phyloP scores from a whole-genome alignment of 64 coral and sea anemone genomes.

The Montipora cactus region DNA sequence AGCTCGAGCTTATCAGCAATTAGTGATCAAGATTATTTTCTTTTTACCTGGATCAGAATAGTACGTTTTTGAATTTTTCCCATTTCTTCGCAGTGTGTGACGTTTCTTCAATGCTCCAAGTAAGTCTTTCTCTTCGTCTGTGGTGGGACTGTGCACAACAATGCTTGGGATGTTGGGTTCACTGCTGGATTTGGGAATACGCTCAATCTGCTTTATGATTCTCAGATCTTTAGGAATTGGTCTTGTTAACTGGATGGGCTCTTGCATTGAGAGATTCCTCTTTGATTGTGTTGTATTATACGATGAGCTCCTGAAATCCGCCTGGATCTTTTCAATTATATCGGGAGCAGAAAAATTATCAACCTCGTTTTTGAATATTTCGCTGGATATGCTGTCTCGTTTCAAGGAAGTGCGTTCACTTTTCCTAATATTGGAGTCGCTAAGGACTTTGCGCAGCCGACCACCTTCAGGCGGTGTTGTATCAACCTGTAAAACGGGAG shows the following conservation, averaged over 20 bases:
- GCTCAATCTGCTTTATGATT: neutral
- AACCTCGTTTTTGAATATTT: neutral
- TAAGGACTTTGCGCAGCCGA: constrained; percentile 26
- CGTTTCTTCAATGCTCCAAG: constrained; percentile 18
- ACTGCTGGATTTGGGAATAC: constrained; percentile 38
- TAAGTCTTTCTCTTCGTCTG: constrained; percentile 67
- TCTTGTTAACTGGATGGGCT: neutral
- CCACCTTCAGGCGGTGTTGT: constrained; percentile 6
- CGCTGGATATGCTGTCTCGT: neutral
- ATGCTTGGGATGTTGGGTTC: constrained; percentile 70
- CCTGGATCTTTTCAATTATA: constrained; percentile 6
- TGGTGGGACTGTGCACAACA: constrained; percentile 87
- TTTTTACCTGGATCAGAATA: constrained; percentile 40
- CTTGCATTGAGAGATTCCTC: neutral
- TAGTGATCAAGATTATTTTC: too few relatives aligned
- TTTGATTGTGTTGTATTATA: neutral
- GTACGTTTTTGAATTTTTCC: neutral
- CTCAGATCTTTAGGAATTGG: neutral
- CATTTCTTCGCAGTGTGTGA: neutral
- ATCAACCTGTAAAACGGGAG: neutral
- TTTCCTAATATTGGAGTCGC: constrained; percentile 13
- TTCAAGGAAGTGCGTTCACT: neutral
- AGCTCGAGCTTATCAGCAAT: too few relatives aligned
- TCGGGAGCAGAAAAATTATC: constrained; percentile 12
- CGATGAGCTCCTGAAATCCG: neutral